These are phyloP conservation scores for Saccostrea glomerata DNA, from an alignment of 1,140 invertebrate genomes.

Conservation along the genomic window DNA sequence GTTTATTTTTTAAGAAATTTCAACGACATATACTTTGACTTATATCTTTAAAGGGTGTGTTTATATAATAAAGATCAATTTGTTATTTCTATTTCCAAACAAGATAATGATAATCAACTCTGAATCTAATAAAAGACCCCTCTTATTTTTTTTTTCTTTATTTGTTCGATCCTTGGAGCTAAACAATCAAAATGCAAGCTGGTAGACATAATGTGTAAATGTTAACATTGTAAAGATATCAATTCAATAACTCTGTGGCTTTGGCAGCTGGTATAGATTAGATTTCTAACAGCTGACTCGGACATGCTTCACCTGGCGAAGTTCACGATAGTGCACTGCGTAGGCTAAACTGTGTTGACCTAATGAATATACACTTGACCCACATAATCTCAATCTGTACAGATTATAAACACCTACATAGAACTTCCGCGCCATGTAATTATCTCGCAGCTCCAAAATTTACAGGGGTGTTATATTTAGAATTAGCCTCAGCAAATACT, in stretches of 20 bases:
- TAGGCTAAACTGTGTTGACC: constrained; percentile 30
- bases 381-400: not conserved
- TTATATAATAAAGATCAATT: too few relatives aligned
- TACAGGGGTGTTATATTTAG: not conserved
- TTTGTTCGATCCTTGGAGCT: too few relatives aligned
- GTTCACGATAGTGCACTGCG: not conserved
- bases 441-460: not conserved
- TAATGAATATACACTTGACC: constrained; percentile 26
- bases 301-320: not conserved
- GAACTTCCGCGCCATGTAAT: not conserved
- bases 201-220: too few relatives aligned
- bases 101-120: too few relatives aligned
- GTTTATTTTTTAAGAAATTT: too few relatives aligned
- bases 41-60: too few relatives aligned
- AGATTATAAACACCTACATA: constrained; percentile 3
- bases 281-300: not conserved
- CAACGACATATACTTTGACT: too few relatives aligned
- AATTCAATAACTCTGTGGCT: not conserved
- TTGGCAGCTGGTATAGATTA: not conserved
- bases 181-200: too few relatives aligned
- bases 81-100: too few relatives aligned
- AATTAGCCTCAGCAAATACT: not conserved
- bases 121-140: too few relatives aligned
- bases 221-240: too few relatives aligned
- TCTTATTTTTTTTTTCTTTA: too few relatives aligned